A percentile compares a stretch with the other conserved stretches of the same genome.
Evolutionary conservation across 2,797 vertebrate genomes (phyloP).

Genomic region (Parotocinclus haroldoi): DNA sequence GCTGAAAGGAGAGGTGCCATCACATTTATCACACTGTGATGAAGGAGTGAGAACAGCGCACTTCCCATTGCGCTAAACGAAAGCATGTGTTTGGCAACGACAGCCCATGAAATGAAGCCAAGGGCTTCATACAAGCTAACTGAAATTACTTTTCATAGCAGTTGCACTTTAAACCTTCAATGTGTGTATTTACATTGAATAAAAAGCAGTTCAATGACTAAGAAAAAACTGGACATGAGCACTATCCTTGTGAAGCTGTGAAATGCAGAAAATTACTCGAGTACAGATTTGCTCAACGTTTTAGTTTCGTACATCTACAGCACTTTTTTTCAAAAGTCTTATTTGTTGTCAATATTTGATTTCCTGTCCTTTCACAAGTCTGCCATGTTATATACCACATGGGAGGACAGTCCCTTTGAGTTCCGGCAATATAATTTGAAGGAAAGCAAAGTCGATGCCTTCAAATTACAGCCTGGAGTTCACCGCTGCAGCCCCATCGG

Average conservation of each 20-base stretch:
- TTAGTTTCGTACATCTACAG: background rate
- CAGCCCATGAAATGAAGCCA: background rate
- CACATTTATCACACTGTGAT: slow-evolving; percentile 10
- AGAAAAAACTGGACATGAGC: too few relatives aligned
- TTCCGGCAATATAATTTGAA: slow-evolving; percentile 41
- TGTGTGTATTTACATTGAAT: too few relatives aligned
- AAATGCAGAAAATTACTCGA: slow-evolving; percentile 21
- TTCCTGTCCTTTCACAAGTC: slow-evolving; percentile 23
- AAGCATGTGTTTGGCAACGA: slow-evolving; percentile 1
- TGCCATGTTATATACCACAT: slow-evolving; percentile 7
- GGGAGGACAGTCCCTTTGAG: slow-evolving; percentile 9
- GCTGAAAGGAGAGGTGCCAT: background rate
- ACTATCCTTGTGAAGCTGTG: slow-evolving; percentile 6
- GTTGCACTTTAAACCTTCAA: too few relatives aligned
- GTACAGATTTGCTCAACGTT: background rate
- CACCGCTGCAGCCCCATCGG: slow-evolving; percentile 30
- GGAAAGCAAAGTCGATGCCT: slow-evolving; percentile 43
- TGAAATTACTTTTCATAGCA: background rate
- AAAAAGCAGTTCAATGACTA: too few relatives aligned
- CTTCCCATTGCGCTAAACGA: slow-evolving; percentile 12
- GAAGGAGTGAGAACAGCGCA: background rate
- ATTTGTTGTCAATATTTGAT: slow-evolving; percentile 33
- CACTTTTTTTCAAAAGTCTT: slow-evolving; percentile 8
- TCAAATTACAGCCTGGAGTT: slow-evolving; percentile 45
- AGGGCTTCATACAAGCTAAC: background rate